These are phyloP conservation scores for Stictonetta naevosa DNA, from an alignment of 2,113 vertebrate species.

Conservation along the genomic window DNA sequence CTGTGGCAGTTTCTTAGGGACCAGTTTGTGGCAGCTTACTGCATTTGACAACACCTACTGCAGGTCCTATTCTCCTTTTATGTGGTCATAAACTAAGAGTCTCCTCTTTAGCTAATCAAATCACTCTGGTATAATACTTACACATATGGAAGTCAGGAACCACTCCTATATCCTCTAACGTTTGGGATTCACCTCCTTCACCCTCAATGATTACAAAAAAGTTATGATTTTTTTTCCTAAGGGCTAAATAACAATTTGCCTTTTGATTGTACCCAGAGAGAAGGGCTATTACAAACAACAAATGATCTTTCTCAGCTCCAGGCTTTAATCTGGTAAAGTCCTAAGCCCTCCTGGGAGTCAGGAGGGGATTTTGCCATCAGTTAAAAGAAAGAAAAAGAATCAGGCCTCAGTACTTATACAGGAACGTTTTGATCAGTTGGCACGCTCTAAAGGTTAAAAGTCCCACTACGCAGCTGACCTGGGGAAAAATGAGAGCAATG, in stretches of 20 bases:
- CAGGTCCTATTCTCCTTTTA: not conserved
- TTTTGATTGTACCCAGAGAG: not conserved
- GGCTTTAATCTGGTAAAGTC: not conserved
- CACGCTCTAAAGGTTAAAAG: conserved; percentile 14
- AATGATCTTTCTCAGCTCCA: not conserved
- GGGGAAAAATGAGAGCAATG: not conserved
- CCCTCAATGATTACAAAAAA: not conserved
- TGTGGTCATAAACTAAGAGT: not conserved
- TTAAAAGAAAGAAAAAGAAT: not conserved
- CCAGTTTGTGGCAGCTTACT: not conserved
- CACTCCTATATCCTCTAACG: not conserved
- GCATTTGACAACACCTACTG: not conserved
- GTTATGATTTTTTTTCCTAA: not conserved
- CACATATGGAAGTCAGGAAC: not conserved
- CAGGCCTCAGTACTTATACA: not conserved
- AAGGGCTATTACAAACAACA: not conserved
- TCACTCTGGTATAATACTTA: not conserved
- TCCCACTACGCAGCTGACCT: not conserved
- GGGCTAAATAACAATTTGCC: not conserved
- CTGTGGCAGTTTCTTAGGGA: not conserved
- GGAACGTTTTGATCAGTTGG: not conserved
- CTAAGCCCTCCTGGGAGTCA: not conserved
- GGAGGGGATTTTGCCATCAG: not conserved
- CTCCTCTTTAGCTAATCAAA: not conserved
- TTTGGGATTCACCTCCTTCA: not conserved